A percentile compares a stretch with the other conserved stretches of the same genome.
Conservation (phyloP, 2,113 vertebrate genomes). For the Cottus gobio region DNA sequence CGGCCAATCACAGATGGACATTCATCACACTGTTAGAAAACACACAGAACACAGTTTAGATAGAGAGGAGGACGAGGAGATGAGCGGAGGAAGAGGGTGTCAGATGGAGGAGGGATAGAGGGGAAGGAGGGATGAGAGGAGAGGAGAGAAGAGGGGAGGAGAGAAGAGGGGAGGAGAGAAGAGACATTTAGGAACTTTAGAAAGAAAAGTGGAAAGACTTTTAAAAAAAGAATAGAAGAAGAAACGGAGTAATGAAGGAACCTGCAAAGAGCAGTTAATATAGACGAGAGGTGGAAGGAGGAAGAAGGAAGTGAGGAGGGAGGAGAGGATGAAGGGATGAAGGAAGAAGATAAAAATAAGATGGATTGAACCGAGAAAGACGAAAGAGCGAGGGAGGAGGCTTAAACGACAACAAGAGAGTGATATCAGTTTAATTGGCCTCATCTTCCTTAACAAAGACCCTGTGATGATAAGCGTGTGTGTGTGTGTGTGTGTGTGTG, state of each 20-base stretch:
- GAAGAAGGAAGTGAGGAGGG: not conserved
- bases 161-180: not conserved
- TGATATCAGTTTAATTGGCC: slow-evolving; percentile 75
- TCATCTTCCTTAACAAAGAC: slow-evolving; percentile 72
- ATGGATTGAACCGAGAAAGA: not conserved
- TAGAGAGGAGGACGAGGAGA: not conserved
- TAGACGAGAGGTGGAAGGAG: not conserved
- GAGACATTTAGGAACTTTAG: not conserved
- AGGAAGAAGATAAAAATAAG: too few species aligned
- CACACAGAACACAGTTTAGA: too few species aligned
- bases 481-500: slow-evolving; percentile 50
- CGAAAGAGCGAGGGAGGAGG: slow-evolving; percentile 30
- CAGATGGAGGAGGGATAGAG: not conserved
- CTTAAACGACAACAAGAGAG: slow-evolving; percentile 53
- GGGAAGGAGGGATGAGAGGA: not conserved
- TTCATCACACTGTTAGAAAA: slow-evolving; percentile 76
- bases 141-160: not conserved
- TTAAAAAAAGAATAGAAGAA: not conserved
- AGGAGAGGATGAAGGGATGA: not conserved
- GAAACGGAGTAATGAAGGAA: not conserved
- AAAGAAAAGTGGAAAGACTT: not conserved
- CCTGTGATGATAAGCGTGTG: slow-evolving; percentile 69
- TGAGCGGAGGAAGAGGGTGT: too few species aligned
- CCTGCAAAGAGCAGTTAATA: not conserved
- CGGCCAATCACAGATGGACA: slow-evolving; percentile 78